Conservation (phyloP, 2,113 vertebrate genomes). For the Rhegmatorhina hoffmannsi region DNA sequence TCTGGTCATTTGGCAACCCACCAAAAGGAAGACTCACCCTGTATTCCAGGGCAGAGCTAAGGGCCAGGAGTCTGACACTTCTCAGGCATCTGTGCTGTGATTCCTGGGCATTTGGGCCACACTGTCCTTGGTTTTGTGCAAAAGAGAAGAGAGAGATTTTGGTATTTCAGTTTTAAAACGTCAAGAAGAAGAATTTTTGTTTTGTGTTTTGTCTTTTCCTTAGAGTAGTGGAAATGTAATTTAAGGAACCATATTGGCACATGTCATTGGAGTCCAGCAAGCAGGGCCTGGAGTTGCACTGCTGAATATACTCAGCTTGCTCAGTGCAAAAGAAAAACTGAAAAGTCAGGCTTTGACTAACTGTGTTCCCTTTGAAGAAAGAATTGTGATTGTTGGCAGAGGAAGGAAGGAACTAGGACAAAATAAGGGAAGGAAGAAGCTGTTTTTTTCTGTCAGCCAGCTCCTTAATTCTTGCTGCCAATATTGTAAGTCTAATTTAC, state of each 20-base stretch:
- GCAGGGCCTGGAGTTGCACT: not conserved
- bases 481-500: constrained; percentile 37
- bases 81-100: not conserved
- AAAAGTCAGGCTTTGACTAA: constrained; percentile 33
- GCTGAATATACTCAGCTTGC: not conserved
- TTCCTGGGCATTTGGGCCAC: not conserved
- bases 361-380: constrained; percentile 52
- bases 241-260: not conserved
- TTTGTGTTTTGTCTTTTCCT: not conserved
- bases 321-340: constrained; percentile 13
- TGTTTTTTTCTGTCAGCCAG: constrained; percentile 25
- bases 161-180: not conserved
- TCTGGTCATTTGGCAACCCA: not conserved
- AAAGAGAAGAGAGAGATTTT: not conserved
- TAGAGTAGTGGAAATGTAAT: not conserved
- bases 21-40: not conserved
- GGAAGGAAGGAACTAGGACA: constrained; percentile 74
- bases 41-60: not conserved
- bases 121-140: not conserved
- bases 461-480: constrained; percentile 46
- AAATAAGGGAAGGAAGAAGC: constrained; percentile 73
- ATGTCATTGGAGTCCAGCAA: not conserved
- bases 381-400: constrained; percentile 70
- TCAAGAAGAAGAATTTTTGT: not conserved
- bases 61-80: not conserved